Base-by-base conservation (phyloP, 2,888 invertebrate species). In the Patella caerulea region DNA sequence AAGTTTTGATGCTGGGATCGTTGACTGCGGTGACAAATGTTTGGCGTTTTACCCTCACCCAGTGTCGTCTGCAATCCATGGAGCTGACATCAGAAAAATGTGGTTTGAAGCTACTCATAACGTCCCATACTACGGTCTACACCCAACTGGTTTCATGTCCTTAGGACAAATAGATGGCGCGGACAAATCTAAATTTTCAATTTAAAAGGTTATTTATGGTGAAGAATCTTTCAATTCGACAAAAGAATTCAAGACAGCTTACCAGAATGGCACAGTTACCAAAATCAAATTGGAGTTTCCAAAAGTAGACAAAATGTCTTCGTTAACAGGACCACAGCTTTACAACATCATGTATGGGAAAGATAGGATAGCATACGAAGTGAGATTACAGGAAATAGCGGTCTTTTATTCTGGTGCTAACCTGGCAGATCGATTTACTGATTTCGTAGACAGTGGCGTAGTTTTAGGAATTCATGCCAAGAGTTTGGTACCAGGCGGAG, bases 301-400 rank as follows among this genome's bases (percentile, higher is more conserved):
- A 2, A 19, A 65, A 45, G 14, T 72, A 9, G 45, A 56, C 17
- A 52, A n/a, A 52, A 83, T 90, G 83, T 84, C 86, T 2, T 78
- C 86, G 17, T 78, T 84, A 24, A 82, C 81, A 0, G 89, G 90
- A 2, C 86, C 87, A 11, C 86, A 87, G 71, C n/a, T 87, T 7
- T 87, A 84, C 76, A 85, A 88, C 74, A 80, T 89, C 17, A 79
- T 84, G 24, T 90, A 81, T 78, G 76, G 83, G n/a, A 81, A 81
- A 4, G 85, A 89, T 71, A 81, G 88, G 65, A 86, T 90, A 24
- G 86, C 85, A 7, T 90, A 89, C 76, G 90, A 90, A 81, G 78
- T 90, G 3, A 85, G 88, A 72, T 74, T 89, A 29, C 88, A 88
- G 59, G 90, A 90, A 77, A 83, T 89, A 12, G 82, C 84, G 7